Conservation (phyloP, 2,888 invertebrate species). For the Agrotis exclamationis region DNA sequence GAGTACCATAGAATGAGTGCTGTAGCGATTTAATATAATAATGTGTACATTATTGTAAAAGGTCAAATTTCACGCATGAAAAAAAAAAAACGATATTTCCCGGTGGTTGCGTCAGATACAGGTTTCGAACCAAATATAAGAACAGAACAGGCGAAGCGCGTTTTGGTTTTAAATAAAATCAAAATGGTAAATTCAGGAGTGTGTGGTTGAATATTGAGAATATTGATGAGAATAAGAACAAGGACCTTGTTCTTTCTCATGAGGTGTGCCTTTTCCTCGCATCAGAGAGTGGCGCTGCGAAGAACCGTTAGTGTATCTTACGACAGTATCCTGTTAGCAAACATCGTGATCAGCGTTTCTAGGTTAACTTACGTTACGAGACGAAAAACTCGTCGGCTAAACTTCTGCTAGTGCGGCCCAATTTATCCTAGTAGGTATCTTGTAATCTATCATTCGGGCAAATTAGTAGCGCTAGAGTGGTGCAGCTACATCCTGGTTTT, state of each 20-base stretch:
- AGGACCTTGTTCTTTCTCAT: conserved; percentile 46
- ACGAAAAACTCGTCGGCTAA: conserved; percentile 58
- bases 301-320: conserved; percentile 64
- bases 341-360: conserved; percentile 67
- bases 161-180: conserved; percentile 34
- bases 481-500: conserved; percentile 40
- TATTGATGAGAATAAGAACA: conserved; percentile 40
- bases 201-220: conserved; percentile 21
- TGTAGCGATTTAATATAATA: conserved; percentile 21
- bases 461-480: conserved; percentile 35
- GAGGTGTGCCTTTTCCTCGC: conserved; percentile 44
- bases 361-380: conserved; percentile 65
- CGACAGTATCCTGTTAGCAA: conserved; percentile 68
- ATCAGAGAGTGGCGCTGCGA: conserved; percentile 49
- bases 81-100: conserved; percentile 37
- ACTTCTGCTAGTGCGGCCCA: conserved; percentile 40
- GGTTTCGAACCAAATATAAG: conserved; percentile 29
- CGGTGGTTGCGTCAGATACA: conserved; percentile 43
- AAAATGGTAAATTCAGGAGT: conserved; percentile 18
- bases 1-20: background rate
- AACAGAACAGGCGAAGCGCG: background rate
- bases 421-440: conserved; percentile 40
- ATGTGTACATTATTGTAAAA: background rate
- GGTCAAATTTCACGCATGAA: background rate
- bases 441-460: conserved; percentile 49